These are phyloP conservation scores for Eilema depressum DNA, from an alignment of 2,888 invertebrate species.

Conservation along the genomic window DNA sequence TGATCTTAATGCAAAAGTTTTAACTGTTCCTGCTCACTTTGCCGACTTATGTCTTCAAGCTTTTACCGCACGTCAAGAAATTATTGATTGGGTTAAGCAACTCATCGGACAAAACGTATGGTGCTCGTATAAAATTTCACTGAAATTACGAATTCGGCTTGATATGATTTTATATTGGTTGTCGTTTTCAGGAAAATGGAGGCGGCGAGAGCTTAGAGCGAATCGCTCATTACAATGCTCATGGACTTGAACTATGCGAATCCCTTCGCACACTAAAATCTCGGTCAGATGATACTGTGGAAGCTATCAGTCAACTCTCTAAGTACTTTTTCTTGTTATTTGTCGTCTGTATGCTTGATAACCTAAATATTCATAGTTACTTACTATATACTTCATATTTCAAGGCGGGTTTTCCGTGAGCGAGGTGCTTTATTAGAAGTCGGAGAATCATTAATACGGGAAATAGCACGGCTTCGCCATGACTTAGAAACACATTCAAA, in stretches of 20 bases:
- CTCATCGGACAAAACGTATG: slow-evolving; percentile 68
- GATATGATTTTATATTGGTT: not conserved
- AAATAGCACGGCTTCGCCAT: slow-evolving; percentile 71
- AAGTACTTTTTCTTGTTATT: slow-evolving; percentile 60
- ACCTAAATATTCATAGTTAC: not conserved
- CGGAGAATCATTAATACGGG: slow-evolving; percentile 76
- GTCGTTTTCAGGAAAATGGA: slow-evolving; percentile 51
- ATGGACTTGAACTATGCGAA: slow-evolving; percentile 75
- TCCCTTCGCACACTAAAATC: slow-evolving; percentile 70
- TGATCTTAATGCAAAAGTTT: slow-evolving; percentile 68
- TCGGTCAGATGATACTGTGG: slow-evolving; percentile 68
- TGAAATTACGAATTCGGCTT: not conserved
- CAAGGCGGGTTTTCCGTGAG: slow-evolving; percentile 72
- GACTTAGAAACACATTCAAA: slow-evolving; percentile 65
- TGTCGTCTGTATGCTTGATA: not conserved
- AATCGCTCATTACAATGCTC: slow-evolving; percentile 70
- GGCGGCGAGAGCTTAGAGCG: slow-evolving; percentile 65
- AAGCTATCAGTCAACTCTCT: slow-evolving; percentile 67
- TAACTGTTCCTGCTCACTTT: slow-evolving; percentile 71
- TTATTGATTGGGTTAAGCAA: slow-evolving; percentile 80
- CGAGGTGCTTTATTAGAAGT: slow-evolving; percentile 69
- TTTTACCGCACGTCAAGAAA: slow-evolving; percentile 76
- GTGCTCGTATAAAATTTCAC: slow-evolving; percentile 7
- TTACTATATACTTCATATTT: not conserved
- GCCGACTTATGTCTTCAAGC: slow-evolving; percentile 78